Evolutionary conservation across 2,888 invertebrate species (phyloP).

Genomic region (Graphium colonna): DNA sequence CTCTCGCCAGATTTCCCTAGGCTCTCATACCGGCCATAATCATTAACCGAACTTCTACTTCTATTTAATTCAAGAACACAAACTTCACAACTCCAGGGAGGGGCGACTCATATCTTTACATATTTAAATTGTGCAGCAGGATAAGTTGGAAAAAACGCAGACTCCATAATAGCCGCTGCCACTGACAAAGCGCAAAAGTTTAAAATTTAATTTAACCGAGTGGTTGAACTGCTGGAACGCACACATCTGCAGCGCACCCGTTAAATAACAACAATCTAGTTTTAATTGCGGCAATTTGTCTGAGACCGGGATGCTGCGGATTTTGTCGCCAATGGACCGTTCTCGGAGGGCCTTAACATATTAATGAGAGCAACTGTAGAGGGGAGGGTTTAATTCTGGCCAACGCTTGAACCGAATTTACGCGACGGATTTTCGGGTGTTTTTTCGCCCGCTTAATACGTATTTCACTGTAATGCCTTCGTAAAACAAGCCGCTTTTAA

Average conservation of each 20-base stretch:
- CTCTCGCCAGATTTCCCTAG: conserved; percentile 57
- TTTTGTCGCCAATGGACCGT: conserved; percentile 38
- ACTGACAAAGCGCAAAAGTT: conserved; percentile 64
- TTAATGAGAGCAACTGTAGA: conserved; percentile 36
- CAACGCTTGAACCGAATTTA: conserved; percentile 16
- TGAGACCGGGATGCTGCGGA: conserved; percentile 38
- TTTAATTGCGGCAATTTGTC: conserved; percentile 60
- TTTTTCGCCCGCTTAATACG: conserved; percentile 7
- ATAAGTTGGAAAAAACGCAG: conserved; percentile 51
- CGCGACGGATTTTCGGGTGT: conserved; percentile 4
- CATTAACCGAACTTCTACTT: conserved; percentile 50
- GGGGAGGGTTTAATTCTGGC: conserved; percentile 27
- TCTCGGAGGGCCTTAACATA: conserved; percentile 39
- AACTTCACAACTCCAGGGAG: conserved; percentile 36
- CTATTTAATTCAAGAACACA: conserved; percentile 34
- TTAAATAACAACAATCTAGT: conserved; percentile 61
- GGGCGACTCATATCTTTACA: conserved; percentile 36
- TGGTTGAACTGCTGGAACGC: conserved; percentile 38
- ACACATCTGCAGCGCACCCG: conserved; percentile 37
- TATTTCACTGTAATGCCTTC: conserved; percentile 4
- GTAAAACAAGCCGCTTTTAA: conserved; percentile 3
- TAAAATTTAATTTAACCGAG: conserved; percentile 62
- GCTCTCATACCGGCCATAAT: conserved; percentile 44
- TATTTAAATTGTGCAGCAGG: conserved; percentile 48
- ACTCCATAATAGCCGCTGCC: conserved; percentile 31